phyloP scores from a whole-genome alignment of 2,888 invertebrate genomes.

The Euplexia lucipara region DNA sequence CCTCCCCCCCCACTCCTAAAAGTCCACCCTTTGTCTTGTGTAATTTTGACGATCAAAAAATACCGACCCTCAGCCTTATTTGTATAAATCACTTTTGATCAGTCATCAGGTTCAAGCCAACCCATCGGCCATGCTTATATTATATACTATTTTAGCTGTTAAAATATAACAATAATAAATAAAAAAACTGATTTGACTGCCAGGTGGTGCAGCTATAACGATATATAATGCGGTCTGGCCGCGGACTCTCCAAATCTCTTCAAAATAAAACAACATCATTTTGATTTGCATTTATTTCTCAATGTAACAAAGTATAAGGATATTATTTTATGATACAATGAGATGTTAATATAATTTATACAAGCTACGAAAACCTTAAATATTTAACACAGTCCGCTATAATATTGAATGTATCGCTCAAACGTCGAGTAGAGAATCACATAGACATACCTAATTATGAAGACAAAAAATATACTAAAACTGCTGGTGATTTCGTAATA shows the following conservation, averaged over 20 bases:
- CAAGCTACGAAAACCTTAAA: conserved; percentile 58
- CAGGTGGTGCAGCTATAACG: no score
- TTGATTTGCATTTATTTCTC: conserved; percentile 74
- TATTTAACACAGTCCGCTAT: conserved; percentile 59
- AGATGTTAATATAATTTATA: conserved; percentile 63
- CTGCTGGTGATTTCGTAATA: background rate
- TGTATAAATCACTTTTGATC: no score
- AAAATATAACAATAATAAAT: no score
- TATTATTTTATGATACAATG: conserved; percentile 71
- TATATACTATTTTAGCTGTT: no score
- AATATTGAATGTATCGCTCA: conserved; percentile 20
- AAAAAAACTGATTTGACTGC: no score
- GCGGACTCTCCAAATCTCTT: background rate
- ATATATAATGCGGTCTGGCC: no score
- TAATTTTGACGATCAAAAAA: no score
- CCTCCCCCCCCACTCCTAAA: no score
- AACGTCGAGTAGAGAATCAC: conserved; percentile 14
- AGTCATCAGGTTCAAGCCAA: no score
- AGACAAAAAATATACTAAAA: background rate
- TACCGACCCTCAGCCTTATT: no score
- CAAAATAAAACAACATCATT: conserved; percentile 37
- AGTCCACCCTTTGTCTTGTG: no score
- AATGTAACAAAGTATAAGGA: conserved; percentile 63
- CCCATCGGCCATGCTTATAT: no score
- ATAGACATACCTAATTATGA: background rate